These are phyloP conservation scores for Zaprionus lineosus DNA, from an alignment of 2,888 invertebrate species.

Conservation along the genomic window DNA sequence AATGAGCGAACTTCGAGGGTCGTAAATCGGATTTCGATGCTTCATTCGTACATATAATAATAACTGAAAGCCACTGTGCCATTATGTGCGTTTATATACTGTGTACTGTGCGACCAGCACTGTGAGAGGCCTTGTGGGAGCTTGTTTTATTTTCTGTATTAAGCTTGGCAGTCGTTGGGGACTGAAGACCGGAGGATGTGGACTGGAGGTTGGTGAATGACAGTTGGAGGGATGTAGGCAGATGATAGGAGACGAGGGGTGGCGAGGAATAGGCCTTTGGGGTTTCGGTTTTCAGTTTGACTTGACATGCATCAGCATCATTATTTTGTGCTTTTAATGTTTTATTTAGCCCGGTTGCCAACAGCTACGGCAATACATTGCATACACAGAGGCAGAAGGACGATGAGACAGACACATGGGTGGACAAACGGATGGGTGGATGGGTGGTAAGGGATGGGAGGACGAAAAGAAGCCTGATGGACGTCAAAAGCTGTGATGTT, in stretches of 20 bases:
- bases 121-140: conserved; percentile 39
- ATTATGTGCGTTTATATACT: conserved; percentile 34
- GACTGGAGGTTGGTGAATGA: too few species aligned
- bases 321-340: conserved; percentile 75
- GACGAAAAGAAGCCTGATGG: conserved; percentile 33
- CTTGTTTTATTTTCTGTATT: conserved; percentile 38
- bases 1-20: too few species aligned
- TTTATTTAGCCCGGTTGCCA: conserved; percentile 70
- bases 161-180: too few species aligned
- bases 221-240: too few species aligned
- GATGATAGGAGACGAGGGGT: too few species aligned
- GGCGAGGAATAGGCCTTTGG: conserved; percentile 62
- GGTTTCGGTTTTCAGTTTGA: conserved; percentile 71
- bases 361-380: conserved; percentile 57
- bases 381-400: too few species aligned
- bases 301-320: conserved; percentile 75
- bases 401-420: too few species aligned
- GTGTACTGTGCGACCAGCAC: conserved; percentile 15
- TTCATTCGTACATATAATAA: background rate
- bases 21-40: background rate
- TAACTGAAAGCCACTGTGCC: conserved; percentile 25
- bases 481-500: conserved; percentile 29
- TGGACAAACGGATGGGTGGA: too few species aligned
- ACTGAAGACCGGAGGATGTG: too few species aligned
- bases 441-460: too few species aligned